These are phyloP conservation scores for Nasonia giraulti DNA, from an alignment of 1,140 invertebrate genomes.

Conservation along the genomic window DNA sequence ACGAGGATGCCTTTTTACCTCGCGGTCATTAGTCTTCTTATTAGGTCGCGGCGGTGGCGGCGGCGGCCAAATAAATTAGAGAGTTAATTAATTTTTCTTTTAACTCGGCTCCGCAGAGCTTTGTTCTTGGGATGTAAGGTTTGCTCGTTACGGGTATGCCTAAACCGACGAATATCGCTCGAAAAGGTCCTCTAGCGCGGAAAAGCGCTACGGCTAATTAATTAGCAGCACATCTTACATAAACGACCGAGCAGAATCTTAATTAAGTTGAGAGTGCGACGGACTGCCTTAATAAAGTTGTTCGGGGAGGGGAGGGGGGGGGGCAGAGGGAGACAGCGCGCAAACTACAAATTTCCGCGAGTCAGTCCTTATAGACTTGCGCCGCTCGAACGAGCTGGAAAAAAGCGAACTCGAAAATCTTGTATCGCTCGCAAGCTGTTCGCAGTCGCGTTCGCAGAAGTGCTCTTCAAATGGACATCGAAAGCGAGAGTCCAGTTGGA, in stretches of 20 bases:
- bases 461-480: neutral
- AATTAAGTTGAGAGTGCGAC: neutral
- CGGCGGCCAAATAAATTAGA: conserved; percentile 34
- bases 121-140: too few relatives aligned
- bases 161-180: neutral
- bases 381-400: neutral
- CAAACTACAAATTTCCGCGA: neutral
- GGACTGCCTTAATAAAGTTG: conserved; percentile 31
- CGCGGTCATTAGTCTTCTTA: conserved; percentile 41
- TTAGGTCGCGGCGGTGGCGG: conserved; percentile 16
- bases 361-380: neutral
- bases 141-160: too few relatives aligned
- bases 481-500: neutral
- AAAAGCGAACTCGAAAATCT: conserved; percentile 8
- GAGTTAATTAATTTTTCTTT: conserved; percentile 32
- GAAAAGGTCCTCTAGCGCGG: too few relatives aligned
- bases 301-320: neutral
- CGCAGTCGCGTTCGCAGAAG: too few relatives aligned
- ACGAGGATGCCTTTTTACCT: conserved; percentile 33
- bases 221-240: conserved; percentile 3
- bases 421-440: neutral
- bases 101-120: neutral
- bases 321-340: neutral
- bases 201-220: neutral
- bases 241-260: neutral